A percentile compares a stretch with the other conserved stretches of the same genome.
These are phyloP conservation scores for Euplagia quadripunctaria DNA, from an alignment of 2,888 invertebrate genomes.

Conservation along the genomic window DNA sequence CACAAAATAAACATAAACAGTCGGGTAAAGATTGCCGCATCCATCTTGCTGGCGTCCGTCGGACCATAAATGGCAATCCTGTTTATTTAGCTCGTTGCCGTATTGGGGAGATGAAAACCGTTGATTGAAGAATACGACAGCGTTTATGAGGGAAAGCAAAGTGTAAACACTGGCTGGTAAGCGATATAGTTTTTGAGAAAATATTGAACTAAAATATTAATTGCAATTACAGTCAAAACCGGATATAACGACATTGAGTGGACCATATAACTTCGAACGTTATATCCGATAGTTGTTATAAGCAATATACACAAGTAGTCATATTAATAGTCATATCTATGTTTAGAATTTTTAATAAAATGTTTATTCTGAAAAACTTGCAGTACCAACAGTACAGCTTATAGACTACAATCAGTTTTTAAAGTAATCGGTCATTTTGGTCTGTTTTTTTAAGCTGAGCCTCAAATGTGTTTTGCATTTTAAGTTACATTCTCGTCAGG, in stretches of 20 bases:
- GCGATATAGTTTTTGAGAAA: neutral
- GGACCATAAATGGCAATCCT: slow-evolving; percentile 57
- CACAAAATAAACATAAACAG: neutral
- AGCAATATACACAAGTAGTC: too few relatives aligned
- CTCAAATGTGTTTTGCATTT: too few relatives aligned
- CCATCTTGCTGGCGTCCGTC: slow-evolving; percentile 18
- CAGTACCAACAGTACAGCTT: too few relatives aligned
- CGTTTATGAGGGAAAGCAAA: slow-evolving; percentile 27
- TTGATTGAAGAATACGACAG: slow-evolving; percentile 53
- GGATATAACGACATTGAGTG: too few relatives aligned
- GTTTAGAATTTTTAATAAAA: too few relatives aligned
- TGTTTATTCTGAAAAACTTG: too few relatives aligned
- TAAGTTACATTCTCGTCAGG: too few relatives aligned
- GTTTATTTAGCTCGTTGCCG: slow-evolving; percentile 57
- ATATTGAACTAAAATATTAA: neutral
- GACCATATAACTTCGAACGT: too few relatives aligned
- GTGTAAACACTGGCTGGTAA: neutral
- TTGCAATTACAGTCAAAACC: neutral
- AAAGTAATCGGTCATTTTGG: too few relatives aligned
- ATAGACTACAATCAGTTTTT: too few relatives aligned
- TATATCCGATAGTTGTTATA: too few relatives aligned
- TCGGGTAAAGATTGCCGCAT: slow-evolving; percentile 32
- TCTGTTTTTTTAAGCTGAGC: neutral
- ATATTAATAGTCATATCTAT: too few relatives aligned
- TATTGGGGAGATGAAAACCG: slow-evolving; percentile 48